Conservation (phyloP, 1,140 invertebrate genomes). For the Aphaenogaster floridana region DNA sequence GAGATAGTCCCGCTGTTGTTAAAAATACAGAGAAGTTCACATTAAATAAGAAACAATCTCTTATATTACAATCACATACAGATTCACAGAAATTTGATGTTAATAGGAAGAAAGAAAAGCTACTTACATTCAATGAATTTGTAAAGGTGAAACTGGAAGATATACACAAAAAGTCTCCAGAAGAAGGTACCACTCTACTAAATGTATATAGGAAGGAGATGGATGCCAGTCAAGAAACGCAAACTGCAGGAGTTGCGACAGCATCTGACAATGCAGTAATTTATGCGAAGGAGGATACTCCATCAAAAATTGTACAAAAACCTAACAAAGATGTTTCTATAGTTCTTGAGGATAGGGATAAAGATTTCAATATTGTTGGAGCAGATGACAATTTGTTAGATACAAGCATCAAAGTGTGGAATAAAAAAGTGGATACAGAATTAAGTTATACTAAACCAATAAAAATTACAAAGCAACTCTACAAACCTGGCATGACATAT, state of each 20-base stretch:
- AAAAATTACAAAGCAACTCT: constrained; percentile 89
- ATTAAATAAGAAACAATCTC: not conserved
- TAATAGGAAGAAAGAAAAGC: not conserved
- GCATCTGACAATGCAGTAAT: not conserved
- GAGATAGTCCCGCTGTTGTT: not conserved
- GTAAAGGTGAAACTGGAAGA: constrained; percentile 57
- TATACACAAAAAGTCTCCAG: not conserved
- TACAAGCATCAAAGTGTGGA: constrained; percentile 74
- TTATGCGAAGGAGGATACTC: not conserved
- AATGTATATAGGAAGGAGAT: constrained; percentile 53
- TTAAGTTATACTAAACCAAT: constrained; percentile 88
- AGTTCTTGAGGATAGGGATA: not conserved
- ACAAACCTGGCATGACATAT: constrained; percentile 89
- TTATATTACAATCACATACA: not conserved
- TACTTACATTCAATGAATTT: constrained; percentile 69
- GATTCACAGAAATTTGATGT: not conserved
- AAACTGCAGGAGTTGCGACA: not conserved
- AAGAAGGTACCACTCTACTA: constrained; percentile 50
- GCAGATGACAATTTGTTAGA: constrained; percentile 26
- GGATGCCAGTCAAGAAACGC: constrained; percentile 16
- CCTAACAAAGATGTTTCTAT: not conserved
- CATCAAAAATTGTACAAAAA: not conserved
- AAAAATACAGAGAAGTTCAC: not conserved
- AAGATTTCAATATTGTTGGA: not conserved
- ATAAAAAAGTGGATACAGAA: constrained; percentile 72